A percentile compares a stretch with the other conserved stretches of the same genome.
Conservation (phyloP, 2,888 invertebrate species). For the Drosophila buzzatii region DNA sequence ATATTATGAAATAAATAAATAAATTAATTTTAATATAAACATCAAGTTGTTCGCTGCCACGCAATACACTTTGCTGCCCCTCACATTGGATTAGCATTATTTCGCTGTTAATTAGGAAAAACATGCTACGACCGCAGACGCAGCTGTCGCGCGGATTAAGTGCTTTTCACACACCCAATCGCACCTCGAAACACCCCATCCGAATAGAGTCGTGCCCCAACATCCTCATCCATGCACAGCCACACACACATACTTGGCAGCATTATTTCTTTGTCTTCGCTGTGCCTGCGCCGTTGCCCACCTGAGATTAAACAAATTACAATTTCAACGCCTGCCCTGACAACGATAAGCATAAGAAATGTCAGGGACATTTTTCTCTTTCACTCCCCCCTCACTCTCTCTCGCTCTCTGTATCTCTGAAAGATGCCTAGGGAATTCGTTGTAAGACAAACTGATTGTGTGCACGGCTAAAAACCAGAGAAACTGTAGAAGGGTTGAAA, state of each 20-base stretch:
- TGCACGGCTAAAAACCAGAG: constrained; percentile 24
- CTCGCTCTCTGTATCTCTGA: not conserved
- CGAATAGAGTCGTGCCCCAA: constrained; percentile 36
- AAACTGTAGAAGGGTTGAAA: not conserved
- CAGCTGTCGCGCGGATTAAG: constrained; percentile 55
- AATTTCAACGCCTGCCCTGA: constrained; percentile 77
- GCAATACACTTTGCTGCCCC: constrained; percentile 10
- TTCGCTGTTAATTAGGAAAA: constrained; percentile 63
- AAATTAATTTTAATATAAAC: constrained; percentile 76
- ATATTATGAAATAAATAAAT: constrained; percentile 78
- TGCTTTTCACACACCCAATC: constrained; percentile 32
- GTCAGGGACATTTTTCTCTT: constrained; percentile 74
- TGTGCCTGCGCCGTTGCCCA: constrained; percentile 46
- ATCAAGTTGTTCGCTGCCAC: constrained; percentile 42
- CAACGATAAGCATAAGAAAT: constrained; percentile 79
- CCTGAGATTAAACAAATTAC: constrained; percentile 77
- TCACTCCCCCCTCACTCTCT: not conserved
- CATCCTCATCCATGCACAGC: not conserved
- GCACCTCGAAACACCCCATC: not conserved
- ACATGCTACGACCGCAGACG: constrained; percentile 36
- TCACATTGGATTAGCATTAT: constrained; percentile 57
- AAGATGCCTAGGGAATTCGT: constrained; percentile 16
- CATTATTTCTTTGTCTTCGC: constrained; percentile 34
- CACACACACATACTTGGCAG: not conserved
- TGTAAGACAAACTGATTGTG: constrained; percentile 18